Evolutionary conservation across 2,797 vertebrate species (phyloP).

Genomic region (Cossypha polioptera): DNA sequence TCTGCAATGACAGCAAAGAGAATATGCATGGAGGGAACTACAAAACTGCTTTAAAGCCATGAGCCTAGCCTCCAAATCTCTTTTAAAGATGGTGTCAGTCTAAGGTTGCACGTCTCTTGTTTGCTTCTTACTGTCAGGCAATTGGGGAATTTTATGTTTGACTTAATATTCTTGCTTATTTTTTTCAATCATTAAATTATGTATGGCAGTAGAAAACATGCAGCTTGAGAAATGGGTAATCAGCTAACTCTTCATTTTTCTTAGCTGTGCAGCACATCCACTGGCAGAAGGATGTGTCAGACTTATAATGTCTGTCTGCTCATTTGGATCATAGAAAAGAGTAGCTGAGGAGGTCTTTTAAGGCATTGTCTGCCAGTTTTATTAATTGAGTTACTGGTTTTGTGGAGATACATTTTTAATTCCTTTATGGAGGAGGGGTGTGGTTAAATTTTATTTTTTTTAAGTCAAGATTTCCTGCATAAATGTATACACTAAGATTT

Average conservation of each 20-base stretch:
- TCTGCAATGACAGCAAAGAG: not conserved
- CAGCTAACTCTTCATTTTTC: not conserved
- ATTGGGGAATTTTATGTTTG: not conserved
- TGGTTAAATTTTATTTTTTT: not conserved
- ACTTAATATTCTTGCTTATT: not conserved
- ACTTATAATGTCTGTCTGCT: not conserved
- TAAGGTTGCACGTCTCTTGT: not conserved
- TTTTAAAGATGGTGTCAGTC: not conserved
- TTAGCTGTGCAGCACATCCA: not conserved
- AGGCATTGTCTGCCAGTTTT: not conserved
- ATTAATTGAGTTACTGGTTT: not conserved
- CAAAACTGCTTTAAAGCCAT: not conserved
- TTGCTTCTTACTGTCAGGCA: not conserved
- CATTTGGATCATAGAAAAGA: not conserved
- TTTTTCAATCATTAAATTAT: not conserved
- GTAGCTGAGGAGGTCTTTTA: not conserved
- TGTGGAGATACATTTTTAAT: not conserved
- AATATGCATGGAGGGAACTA: not conserved
- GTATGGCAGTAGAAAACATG: not conserved
- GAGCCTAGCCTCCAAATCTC: not conserved
- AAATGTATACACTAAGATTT: not conserved
- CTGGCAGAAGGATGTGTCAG: not conserved
- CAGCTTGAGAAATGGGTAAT: not conserved
- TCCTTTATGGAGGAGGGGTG: not conserved
- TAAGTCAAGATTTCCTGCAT: not conserved